Evolutionary conservation across 1,140 invertebrate species (phyloP).

Genomic region (Ceratoteleas bidentatus): DNA sequence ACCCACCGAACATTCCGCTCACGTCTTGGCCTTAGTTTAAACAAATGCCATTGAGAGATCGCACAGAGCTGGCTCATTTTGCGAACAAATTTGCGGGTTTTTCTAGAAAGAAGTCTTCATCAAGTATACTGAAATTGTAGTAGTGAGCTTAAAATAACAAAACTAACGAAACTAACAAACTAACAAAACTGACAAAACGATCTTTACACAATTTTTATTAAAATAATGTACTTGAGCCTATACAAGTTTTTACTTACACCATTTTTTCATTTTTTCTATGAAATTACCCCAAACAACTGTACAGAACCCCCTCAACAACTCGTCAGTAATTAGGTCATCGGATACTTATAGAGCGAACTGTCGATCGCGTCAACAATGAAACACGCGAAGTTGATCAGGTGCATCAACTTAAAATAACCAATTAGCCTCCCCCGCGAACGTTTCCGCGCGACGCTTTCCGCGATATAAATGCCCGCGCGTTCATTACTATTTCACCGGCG

Average conservation of each 20-base stretch:
- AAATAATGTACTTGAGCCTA: no score
- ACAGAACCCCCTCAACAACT: neutral
- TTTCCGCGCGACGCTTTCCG: neutral
- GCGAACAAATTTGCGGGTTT: neutral
- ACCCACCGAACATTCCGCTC: conserved; percentile 9
- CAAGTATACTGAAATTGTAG: no score
- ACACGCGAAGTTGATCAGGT: neutral
- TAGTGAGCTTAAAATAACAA: no score
- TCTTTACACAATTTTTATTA: no score
- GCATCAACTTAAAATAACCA: neutral
- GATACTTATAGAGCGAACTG: neutral
- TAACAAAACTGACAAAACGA: no score
- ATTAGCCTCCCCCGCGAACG: neutral
- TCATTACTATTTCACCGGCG: no score
- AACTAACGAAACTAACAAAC: neutral
- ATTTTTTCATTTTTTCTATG: no score
- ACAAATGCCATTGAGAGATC: neutral
- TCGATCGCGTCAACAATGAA: neutral
- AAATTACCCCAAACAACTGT: conserved; percentile 1
- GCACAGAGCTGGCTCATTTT: neutral
- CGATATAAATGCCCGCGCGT: no score
- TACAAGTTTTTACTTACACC: no score
- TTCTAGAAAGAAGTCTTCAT: no score
- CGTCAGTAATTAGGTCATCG: conserved; percentile 1
- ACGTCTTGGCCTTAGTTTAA: conserved; percentile 20